Evolutionary conservation across 2,797 vertebrate species (phyloP).

Genomic region (Oryzias dopingdopingensis): DNA sequence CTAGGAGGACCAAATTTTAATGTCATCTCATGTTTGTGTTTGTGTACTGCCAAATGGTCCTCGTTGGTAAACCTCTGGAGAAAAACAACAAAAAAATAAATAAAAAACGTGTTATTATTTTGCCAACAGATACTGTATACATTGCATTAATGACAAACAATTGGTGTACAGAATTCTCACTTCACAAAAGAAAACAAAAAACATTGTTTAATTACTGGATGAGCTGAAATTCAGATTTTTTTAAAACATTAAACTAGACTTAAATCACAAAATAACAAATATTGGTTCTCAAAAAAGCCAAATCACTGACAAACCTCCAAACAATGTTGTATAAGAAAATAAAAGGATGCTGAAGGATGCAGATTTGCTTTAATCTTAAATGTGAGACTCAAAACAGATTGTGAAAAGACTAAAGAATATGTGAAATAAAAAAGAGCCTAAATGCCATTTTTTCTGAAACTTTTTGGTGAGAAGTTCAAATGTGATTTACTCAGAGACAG

Average conservation of each 20-base stretch:
- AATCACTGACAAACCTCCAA: too few relatives aligned
- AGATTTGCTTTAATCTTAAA: neutral
- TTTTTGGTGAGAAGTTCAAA: constrained; percentile 44
- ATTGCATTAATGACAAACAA: constrained; percentile 36
- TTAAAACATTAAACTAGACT: too few relatives aligned
- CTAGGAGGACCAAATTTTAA: constrained; percentile 92
- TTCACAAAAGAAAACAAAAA: constrained; percentile 24
- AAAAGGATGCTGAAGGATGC: neutral
- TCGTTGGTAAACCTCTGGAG: constrained; percentile 95
- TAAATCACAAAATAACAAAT: too few relatives aligned
- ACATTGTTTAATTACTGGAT: too few relatives aligned
- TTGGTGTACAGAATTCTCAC: constrained; percentile 22
- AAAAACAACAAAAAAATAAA: constrained; percentile 32
- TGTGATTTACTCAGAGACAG: constrained; percentile 67
- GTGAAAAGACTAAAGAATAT: constrained; percentile 14
- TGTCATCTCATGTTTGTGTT: constrained; percentile 99
- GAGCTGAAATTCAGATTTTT: too few relatives aligned
- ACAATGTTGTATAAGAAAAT: constrained; percentile 1
- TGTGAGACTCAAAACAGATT: constrained; percentile 3
- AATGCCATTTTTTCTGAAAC: constrained; percentile 31
- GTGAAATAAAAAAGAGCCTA: constrained; percentile 4
- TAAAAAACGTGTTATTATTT: neutral
- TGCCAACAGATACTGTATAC: constrained; percentile 18
- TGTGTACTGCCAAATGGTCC: constrained; percentile 98
- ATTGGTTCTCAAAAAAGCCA: too few relatives aligned